Evolutionary conservation across 2,797 vertebrate species (phyloP).

Genomic region (Propithecus perrieri): DNA sequence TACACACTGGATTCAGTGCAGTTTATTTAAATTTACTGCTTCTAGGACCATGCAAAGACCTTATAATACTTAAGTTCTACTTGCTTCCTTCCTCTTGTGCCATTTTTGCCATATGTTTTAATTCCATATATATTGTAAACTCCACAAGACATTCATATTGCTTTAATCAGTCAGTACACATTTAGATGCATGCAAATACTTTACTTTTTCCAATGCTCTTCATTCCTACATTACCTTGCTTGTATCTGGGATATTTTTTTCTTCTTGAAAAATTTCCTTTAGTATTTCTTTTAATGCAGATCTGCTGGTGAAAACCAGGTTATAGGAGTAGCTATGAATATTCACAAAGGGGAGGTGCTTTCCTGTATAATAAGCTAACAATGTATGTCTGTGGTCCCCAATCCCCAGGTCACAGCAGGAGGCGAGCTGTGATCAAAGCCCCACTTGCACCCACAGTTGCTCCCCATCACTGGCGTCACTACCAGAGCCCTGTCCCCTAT

Average conservation of each 20-base stretch:
- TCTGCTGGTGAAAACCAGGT: not conserved
- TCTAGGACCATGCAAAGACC: not conserved
- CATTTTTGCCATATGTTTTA: conserved; percentile 29
- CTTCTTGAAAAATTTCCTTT: not conserved
- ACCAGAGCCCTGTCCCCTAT: too few species aligned
- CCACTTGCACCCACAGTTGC: too few species aligned
- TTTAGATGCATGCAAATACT: not conserved
- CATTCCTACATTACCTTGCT: not conserved
- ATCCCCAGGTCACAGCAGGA: too few species aligned
- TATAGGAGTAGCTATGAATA: not conserved
- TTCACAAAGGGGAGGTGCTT: not conserved
- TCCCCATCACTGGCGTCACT: too few species aligned
- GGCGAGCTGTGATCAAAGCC: too few species aligned
- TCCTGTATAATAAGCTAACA: not conserved
- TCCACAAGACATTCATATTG: not conserved
- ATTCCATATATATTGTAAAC: conserved; percentile 9
- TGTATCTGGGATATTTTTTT: not conserved
- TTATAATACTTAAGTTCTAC: not conserved
- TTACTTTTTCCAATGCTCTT: not conserved
- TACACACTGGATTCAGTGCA: not conserved
- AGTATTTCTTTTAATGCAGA: not conserved
- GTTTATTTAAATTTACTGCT: not conserved
- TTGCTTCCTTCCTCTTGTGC: not conserved
- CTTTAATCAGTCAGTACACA: not conserved
- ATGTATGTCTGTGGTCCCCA: not conserved